These are phyloP conservation scores for Phengaris alcon DNA, from an alignment of 2,888 invertebrate genomes.

Conservation along the genomic window DNA sequence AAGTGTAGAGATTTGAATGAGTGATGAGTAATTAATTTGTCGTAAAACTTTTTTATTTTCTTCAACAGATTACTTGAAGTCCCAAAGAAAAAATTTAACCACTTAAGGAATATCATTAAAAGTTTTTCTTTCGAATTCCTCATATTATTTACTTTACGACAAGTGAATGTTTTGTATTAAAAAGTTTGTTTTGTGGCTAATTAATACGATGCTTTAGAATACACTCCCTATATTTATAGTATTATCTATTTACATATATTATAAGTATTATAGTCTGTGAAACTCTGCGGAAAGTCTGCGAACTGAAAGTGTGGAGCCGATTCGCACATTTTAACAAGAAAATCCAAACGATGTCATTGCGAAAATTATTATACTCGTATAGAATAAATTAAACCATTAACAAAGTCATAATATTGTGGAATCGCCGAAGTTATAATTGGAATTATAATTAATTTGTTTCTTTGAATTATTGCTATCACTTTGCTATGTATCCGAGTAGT, in stretches of 20 bases:
- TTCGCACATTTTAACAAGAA: no score
- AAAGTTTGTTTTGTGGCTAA: neutral
- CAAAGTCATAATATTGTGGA: neutral
- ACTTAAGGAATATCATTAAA: neutral
- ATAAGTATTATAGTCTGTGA: no score
- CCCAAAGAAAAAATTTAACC: neutral
- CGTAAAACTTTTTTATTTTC: neutral
- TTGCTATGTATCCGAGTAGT: neutral
- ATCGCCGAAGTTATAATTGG: constrained; percentile 6
- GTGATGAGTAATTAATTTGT: neutral
- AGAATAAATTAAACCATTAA: neutral
- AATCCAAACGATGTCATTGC: no score
- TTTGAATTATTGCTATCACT: neutral
- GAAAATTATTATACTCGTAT: neutral
- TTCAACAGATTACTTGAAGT: constrained; percentile 2
- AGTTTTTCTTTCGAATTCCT: neutral
- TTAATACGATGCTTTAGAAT: neutral
- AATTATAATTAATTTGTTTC: constrained; percentile 12
- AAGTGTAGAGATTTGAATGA: no score
- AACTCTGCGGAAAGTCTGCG: no score
- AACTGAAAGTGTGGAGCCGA: no score
- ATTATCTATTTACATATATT: no score
- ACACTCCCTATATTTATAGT: no score
- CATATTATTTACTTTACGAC: neutral
- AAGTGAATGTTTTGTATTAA: constrained; percentile 7